Conservation (phyloP, 2,888 invertebrate species). For the Lomographa bimaculata region DNA sequence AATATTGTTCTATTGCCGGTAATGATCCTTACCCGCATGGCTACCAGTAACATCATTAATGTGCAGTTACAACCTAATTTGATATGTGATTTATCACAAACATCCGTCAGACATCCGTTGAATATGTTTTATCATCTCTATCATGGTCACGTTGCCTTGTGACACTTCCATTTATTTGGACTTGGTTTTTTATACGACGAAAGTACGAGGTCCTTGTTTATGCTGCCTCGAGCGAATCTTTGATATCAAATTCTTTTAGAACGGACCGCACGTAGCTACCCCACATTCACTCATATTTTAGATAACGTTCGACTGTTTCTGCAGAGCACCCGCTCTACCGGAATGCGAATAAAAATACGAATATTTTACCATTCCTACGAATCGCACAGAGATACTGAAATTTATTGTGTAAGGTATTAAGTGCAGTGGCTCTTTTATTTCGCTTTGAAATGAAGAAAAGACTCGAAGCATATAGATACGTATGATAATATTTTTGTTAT, state of each 20-base stretch:
- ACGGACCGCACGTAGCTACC: conserved; percentile 67
- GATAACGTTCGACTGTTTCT: conserved; percentile 74
- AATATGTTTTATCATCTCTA: conserved; percentile 1
- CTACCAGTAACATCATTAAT: too few relatives aligned
- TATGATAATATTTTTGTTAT: too few relatives aligned
- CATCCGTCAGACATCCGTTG: not conserved
- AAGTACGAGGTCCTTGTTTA: conserved; percentile 42
- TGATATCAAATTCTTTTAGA: conserved; percentile 79
- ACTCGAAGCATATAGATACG: too few relatives aligned
- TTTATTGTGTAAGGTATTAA: conserved; percentile 45
- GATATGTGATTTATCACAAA: too few relatives aligned
- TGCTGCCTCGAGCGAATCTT: conserved; percentile 59
- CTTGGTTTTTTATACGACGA: conserved; percentile 23
- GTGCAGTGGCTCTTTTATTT: conserved; percentile 40
- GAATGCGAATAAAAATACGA: conserved; percentile 69
- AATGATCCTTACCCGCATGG: too few relatives aligned
- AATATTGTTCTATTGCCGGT: too few relatives aligned
- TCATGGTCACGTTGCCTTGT: conserved; percentile 9
- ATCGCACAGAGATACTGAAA: conserved; percentile 50
- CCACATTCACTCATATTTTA: conserved; percentile 73
- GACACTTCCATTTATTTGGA: conserved; percentile 18
- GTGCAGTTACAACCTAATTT: too few relatives aligned
- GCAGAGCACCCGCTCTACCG: conserved; percentile 46
- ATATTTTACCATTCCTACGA: conserved; percentile 57
- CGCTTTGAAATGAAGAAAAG: conserved; percentile 36